Evolutionary conservation across 2,797 vertebrate species (phyloP), one percentile per base, ranked within the genome.

Genomic region (Alosa sapidissima): DNA sequence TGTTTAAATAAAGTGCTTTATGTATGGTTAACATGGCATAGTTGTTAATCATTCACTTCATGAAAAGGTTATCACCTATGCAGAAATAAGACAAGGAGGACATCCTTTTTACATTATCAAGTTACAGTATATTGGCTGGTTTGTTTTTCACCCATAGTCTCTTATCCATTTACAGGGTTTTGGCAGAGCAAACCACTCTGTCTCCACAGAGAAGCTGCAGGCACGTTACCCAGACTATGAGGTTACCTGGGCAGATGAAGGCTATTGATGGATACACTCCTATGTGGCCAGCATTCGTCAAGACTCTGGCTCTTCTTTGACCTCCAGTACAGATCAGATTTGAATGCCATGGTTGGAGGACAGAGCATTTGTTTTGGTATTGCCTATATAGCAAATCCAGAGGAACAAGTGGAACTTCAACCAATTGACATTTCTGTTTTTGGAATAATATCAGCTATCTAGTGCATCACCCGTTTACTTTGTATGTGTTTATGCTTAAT

Each of bases 221-320:
- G 91, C 90, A 0, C 82, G 86, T 51, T 99, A 97, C 84, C 97
- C 97, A 0, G 95, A 96, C 89, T 98, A 97, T 0, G 94, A 97
- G 88, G 94, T 99, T 91, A 98, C 97, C 81, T 99, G 98, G 98
- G 93, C 95, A 0, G 95, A 99, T 0, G 97, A 99, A 36, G 98
- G 98, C 82, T 99, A 99, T 91, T 99, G 93, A 97, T 78, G 5
- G 81, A 16, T 83, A 45, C 36, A 13, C 13, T 16, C 6, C 14
- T 75, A 5, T 5, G 11, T 36, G 13, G 3, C 36, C 68, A 45
- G 16, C 36, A 13, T 41, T 3, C 55, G 2, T 65, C n/a, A 65
- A 28, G 60, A 65, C 68, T 75, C 14, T 75, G 33, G 41, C 16
- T 36, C 33, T 9, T 75, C 19, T 78, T 21, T 72, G 36, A 2